Evolutionary conservation across 2,113 vertebrate species (phyloP), one percentile per base, ranked within the genome.

Genomic region (Peromyscus maniculatus): DNA sequence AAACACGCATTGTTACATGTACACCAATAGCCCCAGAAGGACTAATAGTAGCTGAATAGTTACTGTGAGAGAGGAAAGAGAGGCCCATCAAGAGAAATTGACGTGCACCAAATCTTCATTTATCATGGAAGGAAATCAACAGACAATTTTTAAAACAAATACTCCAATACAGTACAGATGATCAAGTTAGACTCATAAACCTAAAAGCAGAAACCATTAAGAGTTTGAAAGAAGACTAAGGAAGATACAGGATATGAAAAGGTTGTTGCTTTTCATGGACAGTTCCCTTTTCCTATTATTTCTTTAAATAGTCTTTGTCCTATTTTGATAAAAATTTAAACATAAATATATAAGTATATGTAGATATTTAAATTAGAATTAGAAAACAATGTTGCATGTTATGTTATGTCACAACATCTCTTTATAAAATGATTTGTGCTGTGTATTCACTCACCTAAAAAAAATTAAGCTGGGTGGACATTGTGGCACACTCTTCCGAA

Each of bases 111-210:
- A 93, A 62, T 39, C n/a, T 24, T 87, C 57, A 64, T 75, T 57
- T 84, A 26, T 9, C 69, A n/a, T 21, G 16, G 22, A 52, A 43
- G n/a, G 43, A 66, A 71, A 55, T 93, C 4, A 12, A 15, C 6
- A 86, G 57, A 64, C 9, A 72, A 12, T 16, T 15, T 93, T 91
- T 59, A 57, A 95, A 78, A 67, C 26, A 96, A n/a, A 4, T 39
- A 11, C 24, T 79, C 6, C 11, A 67, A 55, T 49, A 66, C 33
- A 52, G 78, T 49, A 33, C 46, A 36, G 39, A n/a, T 90, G 26
- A 55, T 64, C 49, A 91, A 59, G 46, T 64, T 31, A 93, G 36
- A 97, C 66, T 69, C 69, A 90, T 13, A 75, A 93, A 95, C 12
- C 39, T 87, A 89, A 91, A 89, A 75, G 72, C 49, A 80, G 49